Base-by-base conservation (phyloP, 2,113 vertebrate species). In the Cacatua alba region DNA sequence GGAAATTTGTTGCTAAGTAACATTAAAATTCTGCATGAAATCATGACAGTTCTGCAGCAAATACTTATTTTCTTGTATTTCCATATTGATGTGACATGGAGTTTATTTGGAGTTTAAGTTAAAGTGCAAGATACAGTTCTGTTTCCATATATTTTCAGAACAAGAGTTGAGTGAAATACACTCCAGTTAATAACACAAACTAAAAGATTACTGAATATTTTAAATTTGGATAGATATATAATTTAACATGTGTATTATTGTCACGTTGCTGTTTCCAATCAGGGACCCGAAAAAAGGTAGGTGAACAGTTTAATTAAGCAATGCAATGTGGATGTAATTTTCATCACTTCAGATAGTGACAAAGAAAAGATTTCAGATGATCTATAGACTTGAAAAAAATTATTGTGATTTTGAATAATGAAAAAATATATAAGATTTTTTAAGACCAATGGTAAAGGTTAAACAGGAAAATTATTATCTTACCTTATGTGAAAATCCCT, bases 271-370 rank as follows among this genome's bases (percentile, higher is more conserved):
- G 2, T 25, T 88, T 88, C 4, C 11, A 67, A 0, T 7, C 0
- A 0, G 14, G 9, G 4, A n/a, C 9, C 21, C 10, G 4, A 4
- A 9, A 49, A 53, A 23, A 18, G 11, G 2, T 18, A 41, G 11
- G 20, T 35, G 11, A 85, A 6, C 4, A 57, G 10, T 53, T 84
- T 59, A 86, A 43, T 51, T 74, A 29, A 84, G 51, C 31, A 65
- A 13, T 10, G 7, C 3, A 31, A 12, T 0, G 2, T 26, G 43
- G 23, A 17, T 78, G 24, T 53, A 1, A 51, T 68, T 83, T 59
- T 86, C 6, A 14, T 82, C 23, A 6, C 24, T 81, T 91, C 39
- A 53, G 39, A 20, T 10, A 39, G 29, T 35, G 33, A 31, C 11
- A 52, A 44, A 41, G 1, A 64, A 43, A 21, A 46, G 16, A 49